Evolutionary conservation across 2,888 invertebrate species (phyloP), one percentile per base, ranked within the genome.

Genomic region (Tenthredo notha): DNA sequence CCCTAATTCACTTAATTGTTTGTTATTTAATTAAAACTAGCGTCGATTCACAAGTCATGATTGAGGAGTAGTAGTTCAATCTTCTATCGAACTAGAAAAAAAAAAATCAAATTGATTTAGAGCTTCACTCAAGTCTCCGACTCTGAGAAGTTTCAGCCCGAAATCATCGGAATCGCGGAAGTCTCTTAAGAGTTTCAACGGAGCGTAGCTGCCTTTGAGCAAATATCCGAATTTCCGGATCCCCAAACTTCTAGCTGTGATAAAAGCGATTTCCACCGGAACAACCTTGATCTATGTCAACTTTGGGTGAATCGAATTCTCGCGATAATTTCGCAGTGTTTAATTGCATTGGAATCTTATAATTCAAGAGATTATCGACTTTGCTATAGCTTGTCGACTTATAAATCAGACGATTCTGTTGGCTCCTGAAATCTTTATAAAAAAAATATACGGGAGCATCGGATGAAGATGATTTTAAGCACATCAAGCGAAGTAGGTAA

Each of bases 101-200:
- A 61, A 61, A 80, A 10, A 61, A 80, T 80, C 4, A 25, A 80
- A 80, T 58, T 40, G 80, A 80, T 58, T 61, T 61, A 29, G 33
- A 77, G 21, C 7, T 80, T 54, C 18, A 77, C 25, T 18, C 43
- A 15, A 50, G 43, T 47, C 61, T 80, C 18, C 61, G 10, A 29
- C 18, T 21, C 40, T 37, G 29, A 18, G 29, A 18, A 80, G 37
- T 50, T 61, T 61, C 21, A 80, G n/a, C 7, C 21, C 40, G 15
- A 40, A 80, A 61, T 61, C 58, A 58, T 61, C 40, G 12, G 61
- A 40, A 80, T 61, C 12, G 21, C n/a, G 21, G 61, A 61, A 33
- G 25, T 21, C 21, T 58, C n/a, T 33, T 10, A 18, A 4, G 61
- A 61, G 78, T 78, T 78, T 40, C 78, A 61, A n/a, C 78, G 61